A percentile compares a stretch with the other conserved stretches of the same genome.
phyloP scores from a whole-genome alignment of 2,888 invertebrate species.

The Carcina quercana region DNA sequence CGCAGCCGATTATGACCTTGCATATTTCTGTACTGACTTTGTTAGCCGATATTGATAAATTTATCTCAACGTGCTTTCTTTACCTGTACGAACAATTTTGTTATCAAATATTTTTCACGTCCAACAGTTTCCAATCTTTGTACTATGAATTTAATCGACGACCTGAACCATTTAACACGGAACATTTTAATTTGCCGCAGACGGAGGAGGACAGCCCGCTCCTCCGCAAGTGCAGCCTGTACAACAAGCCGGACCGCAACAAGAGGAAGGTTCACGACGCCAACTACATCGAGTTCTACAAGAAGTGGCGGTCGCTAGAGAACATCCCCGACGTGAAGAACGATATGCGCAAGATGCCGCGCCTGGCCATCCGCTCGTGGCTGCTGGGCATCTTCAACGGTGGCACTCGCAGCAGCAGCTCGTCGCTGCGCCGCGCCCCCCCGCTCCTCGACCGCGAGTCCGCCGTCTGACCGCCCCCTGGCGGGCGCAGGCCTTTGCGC shows the following conservation, averaged over 20 bases:
- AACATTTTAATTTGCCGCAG: too few species aligned
- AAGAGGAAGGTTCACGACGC: conserved; percentile 55
- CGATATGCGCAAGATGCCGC: conserved; percentile 73
- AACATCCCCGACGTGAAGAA: conserved; percentile 68
- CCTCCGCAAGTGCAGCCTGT: conserved; percentile 55
- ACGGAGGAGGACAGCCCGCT: conserved; percentile 62
- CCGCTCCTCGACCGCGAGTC: conserved; percentile 66
- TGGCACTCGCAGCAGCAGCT: conserved; percentile 78
- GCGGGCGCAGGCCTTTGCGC: too few species aligned
- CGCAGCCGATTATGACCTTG: too few species aligned
- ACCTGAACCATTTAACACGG: too few species aligned
- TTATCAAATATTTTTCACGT: too few species aligned
- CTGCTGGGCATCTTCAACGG: conserved; percentile 82
- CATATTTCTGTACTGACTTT: too few species aligned
- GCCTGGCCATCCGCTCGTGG: conserved; percentile 82
- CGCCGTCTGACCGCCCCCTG: conserved; percentile 48
- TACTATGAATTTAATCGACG: too few species aligned
- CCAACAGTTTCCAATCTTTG: too few species aligned
- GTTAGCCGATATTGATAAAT: too few species aligned
- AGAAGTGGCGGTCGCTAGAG: conserved; percentile 88
- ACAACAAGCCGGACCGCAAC: conserved; percentile 49
- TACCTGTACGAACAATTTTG: too few species aligned
- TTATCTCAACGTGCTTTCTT: too few species aligned
- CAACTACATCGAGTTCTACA: conserved; percentile 70
- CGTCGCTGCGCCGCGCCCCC: conserved; percentile 56